A percentile compares a stretch with the other conserved stretches of the same genome.
phyloP scores from a whole-genome alignment of 2,797 vertebrate genomes.

The Tragopan temminckii region DNA sequence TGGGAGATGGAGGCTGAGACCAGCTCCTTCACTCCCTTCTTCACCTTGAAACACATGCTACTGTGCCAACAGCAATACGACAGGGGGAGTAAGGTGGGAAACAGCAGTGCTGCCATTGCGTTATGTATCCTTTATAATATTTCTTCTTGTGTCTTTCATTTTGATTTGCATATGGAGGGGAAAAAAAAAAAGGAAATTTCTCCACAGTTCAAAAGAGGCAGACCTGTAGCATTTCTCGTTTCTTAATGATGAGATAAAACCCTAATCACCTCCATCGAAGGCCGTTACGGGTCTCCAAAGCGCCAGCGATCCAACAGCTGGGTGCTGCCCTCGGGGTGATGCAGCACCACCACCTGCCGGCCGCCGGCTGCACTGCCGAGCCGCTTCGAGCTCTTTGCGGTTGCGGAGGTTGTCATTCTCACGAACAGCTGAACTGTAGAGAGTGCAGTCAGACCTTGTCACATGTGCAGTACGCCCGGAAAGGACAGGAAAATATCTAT shows the following conservation, averaged over 20 bases:
- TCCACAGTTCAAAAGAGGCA: not conserved
- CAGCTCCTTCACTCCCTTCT: not conserved
- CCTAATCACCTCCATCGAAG: not conserved
- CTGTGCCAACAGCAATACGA: not conserved
- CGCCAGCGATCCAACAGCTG: not conserved
- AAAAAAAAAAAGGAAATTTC: not conserved
- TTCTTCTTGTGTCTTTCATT: not conserved
- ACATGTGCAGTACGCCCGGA: not conserved
- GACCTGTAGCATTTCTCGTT: not conserved
- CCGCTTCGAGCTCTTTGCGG: too few species aligned
- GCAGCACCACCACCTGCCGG: constrained; percentile 71
- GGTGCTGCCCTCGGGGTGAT: not conserved
- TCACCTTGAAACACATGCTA: not conserved
- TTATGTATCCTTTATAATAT: not conserved
- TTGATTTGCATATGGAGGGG: not conserved
- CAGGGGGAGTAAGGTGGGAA: not conserved
- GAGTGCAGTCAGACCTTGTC: not conserved
- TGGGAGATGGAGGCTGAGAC: not conserved
- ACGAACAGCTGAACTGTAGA: not conserved
- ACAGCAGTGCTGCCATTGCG: not conserved
- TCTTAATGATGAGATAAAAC: not conserved
- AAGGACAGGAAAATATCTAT: not conserved
- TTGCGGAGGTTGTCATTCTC: not conserved
- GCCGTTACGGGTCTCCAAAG: not conserved
- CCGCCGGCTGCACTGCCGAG: not conserved